Base-by-base conservation (phyloP, 2,888 invertebrate genomes). In the Mycalesis mineus region DNA sequence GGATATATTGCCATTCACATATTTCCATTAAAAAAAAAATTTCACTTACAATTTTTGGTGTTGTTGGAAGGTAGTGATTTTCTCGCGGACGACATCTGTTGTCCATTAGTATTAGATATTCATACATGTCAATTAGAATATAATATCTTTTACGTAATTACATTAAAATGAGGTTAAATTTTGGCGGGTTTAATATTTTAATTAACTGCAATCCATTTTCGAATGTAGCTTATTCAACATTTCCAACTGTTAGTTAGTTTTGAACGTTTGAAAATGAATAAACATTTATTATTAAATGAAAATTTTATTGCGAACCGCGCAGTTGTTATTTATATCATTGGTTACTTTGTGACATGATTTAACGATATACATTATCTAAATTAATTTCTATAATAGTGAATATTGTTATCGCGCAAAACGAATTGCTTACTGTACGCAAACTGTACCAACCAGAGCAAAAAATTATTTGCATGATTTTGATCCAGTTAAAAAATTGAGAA, bases 371-470 rank as follows among this genome's bases (percentile, higher is more conserved):
- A 56, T 58, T 52, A 55, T 53, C 55, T 49, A 33, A 56, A 61
- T 58, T 61, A 45, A 60, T 53, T 60, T 45, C 51, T 47, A 57
- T 41, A 48, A 40, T 44, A 62, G 64, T 65, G 60, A 64, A 65
- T 63, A 61, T 57, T 44, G 61, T 58, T 67, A 64, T 67, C 64
- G 54, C 53, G 55, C 58, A 60, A 65, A 75, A 77, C 75, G 74
- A 73, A 77, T 78, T 75, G 56, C 41, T 41, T 14, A 68, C 65
- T 64, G 63, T 60, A 64, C 65, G 69, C 72, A 69, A 73, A 73
- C 22, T 22, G 22, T 4, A 4, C 3, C 22, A 5, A 5, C 2
- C 22, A 22, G 22, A 22, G 22, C n/a, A n/a, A n/a, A n/a, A n/a
- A n/a, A n/a, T n/a, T n/a, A n/a, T n/a, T n/a, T n/a, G n/a, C n/a